Evolutionary conservation across 2,797 vertebrate genomes (phyloP).

Genomic region (Sebastes cheni): DNA sequence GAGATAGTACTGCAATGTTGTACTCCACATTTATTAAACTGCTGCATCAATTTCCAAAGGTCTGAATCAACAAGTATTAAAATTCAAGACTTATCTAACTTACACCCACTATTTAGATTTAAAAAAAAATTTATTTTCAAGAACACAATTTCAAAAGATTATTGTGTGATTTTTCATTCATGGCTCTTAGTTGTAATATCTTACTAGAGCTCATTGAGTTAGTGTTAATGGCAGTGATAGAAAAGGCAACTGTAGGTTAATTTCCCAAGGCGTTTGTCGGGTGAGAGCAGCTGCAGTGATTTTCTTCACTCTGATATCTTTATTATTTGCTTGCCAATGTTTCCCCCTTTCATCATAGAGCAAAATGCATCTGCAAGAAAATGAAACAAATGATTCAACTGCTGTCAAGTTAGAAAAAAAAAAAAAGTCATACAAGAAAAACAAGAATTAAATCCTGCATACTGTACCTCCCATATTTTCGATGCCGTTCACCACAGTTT

Average conservation of each 20-base stretch:
- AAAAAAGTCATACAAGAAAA: not conserved
- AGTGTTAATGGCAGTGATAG: constrained; percentile 3
- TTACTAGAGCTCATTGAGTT: constrained; percentile 13
- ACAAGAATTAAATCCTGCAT: constrained; percentile 52
- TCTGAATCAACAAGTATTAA: not conserved
- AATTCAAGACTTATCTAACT: not conserved
- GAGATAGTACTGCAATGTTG: not conserved
- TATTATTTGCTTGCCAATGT: constrained; percentile 93
- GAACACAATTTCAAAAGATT: not conserved
- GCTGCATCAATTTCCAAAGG: not conserved
- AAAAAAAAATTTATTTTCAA: not conserved
- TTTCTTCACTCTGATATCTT: constrained; percentile 83
- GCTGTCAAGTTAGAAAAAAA: not conserved
- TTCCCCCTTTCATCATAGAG: constrained; percentile 96
- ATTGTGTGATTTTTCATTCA: not conserved
- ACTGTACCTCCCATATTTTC: constrained; percentile 90
- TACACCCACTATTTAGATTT: not conserved
- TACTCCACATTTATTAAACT: not conserved
- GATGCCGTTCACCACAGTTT: constrained; percentile 89
- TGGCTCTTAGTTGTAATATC: not conserved
- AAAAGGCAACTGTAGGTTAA: constrained; percentile 5
- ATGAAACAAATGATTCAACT: not conserved
- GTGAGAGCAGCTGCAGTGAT: not conserved
- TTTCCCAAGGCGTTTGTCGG: constrained; percentile 18
- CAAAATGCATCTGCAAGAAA: constrained; percentile 91